phyloP scores from a whole-genome alignment of 2,113 vertebrate species.

The Trichechus manatus region DNA sequence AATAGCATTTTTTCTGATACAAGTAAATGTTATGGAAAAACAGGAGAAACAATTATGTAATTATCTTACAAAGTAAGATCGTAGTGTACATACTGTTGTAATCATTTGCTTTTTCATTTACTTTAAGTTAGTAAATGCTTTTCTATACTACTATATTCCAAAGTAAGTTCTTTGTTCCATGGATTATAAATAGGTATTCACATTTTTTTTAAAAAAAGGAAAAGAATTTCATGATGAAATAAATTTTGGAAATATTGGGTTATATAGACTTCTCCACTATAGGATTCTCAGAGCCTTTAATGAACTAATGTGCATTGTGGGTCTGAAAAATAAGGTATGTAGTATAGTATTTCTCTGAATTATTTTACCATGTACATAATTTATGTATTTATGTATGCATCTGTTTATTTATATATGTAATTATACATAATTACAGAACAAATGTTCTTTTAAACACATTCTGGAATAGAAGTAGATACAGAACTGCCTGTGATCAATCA shows the following conservation, averaged over 20 bases:
- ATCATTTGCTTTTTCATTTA: neutral
- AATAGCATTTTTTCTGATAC: neutral
- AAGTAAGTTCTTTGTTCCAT: neutral
- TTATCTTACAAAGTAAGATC: conserved; percentile 15
- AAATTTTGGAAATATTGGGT: conserved; percentile 7
- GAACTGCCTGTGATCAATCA: neutral
- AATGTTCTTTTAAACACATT: neutral
- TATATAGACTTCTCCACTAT: neutral
- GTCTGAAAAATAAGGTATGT: neutral
- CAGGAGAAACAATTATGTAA: neutral
- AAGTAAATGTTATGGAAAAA: conserved; percentile 37
- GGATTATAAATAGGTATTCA: neutral
- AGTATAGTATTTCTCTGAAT: neutral
- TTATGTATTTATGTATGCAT: neutral
- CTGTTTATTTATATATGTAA: neutral
- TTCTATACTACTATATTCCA: neutral
- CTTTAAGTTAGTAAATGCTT: conserved; percentile 21
- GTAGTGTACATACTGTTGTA: neutral
- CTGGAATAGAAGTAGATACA: neutral
- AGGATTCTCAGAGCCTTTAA: neutral
- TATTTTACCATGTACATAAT: neutral
- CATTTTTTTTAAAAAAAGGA: neutral
- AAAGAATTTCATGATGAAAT: neutral
- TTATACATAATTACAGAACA: neutral
- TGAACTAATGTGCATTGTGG: neutral